phyloP scores from a whole-genome alignment of 2,797 vertebrate genomes.

The Acanthurus tractus region DNA sequence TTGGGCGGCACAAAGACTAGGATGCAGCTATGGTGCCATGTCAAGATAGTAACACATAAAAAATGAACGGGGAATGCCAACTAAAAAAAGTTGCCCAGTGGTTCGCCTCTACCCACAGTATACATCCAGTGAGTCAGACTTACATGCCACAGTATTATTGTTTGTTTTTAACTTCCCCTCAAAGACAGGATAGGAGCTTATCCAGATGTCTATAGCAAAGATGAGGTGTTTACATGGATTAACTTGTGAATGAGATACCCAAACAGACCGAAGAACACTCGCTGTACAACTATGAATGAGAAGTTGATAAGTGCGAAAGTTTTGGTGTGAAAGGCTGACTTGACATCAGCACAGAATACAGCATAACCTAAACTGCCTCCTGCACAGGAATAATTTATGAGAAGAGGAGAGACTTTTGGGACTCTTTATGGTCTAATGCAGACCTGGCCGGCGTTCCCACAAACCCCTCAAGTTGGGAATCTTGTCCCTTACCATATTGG shows the following conservation, averaged over 20 bases:
- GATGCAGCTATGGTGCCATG: too few relatives aligned
- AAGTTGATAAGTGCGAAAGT: conserved; percentile 14
- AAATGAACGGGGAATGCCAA: too few relatives aligned
- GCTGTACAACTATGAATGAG: background rate
- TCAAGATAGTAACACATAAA: too few relatives aligned
- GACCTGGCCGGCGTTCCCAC: conserved; percentile 58
- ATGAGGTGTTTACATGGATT: background rate
- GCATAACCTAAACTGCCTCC: conserved; percentile 49
- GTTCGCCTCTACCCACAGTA: too few relatives aligned
- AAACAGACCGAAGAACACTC: background rate
- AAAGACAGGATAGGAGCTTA: background rate
- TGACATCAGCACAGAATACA: conserved; percentile 19
- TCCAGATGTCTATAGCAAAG: background rate
- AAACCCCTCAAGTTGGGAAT: conserved; percentile 63
- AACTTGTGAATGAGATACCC: background rate
- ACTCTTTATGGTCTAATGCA: conserved; percentile 65
- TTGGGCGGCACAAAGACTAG: too few relatives aligned
- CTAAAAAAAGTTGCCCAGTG: too few relatives aligned
- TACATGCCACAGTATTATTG: background rate
- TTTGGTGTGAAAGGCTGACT: conserved; percentile 40
- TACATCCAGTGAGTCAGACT: too few relatives aligned
- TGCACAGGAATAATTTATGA: conserved; percentile 66
- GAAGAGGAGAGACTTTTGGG: conserved; percentile 29
- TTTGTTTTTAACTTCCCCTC: background rate
- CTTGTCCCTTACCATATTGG: conserved; percentile 69